Base-by-base conservation (phyloP, 2,888 invertebrate genomes). In the Melanargia galathea region DNA sequence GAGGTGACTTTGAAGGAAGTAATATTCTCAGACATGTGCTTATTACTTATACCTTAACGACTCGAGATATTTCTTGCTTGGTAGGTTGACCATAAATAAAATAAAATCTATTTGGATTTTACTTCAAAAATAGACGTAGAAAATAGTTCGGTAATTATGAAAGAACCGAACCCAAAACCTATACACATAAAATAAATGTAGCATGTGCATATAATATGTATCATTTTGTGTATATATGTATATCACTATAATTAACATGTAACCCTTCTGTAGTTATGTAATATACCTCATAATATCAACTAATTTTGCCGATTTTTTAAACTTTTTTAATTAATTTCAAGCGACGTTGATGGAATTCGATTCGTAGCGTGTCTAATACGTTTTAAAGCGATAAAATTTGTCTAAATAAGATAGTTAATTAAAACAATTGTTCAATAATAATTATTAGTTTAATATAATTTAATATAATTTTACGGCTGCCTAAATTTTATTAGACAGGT, bases 11-110 rank as follows among this genome's bases (percentile, higher is more conserved):
- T 74, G 70, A 77, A 84, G 85, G 86, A 86, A 86, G 83, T 81
- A 80, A 82, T 80, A 77, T 75, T 79, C 77, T 82, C 76, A 75
- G 76, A 75, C 79, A 79, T 78, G 77, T 80, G 78, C 80, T 81
- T 83, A 83, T 84, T 84, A 84, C 78, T 79, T 77, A 77, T 77
- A 76, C 80, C 79, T 82, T 82, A 83, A 79, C 80, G 73, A 80
- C 73, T 75, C 66, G 71, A 75, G 72, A 78, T 71, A 74, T 62
- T 64, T 72, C 71, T 63, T 65, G 73, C 71, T 73, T 67, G 63
- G 70, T 80, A 79, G 77, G 72, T 70, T 80, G 74, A 71, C 80
- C 75, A 80, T 73, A 62, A 63, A 49, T 58, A 33, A 56, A 49
- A 48, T 22, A 46, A n/a, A n/a, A 6, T 59, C 2, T 26, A 26